Base-by-base conservation (phyloP, 2,888 invertebrate genomes). In the Papilio protenor region DNA sequence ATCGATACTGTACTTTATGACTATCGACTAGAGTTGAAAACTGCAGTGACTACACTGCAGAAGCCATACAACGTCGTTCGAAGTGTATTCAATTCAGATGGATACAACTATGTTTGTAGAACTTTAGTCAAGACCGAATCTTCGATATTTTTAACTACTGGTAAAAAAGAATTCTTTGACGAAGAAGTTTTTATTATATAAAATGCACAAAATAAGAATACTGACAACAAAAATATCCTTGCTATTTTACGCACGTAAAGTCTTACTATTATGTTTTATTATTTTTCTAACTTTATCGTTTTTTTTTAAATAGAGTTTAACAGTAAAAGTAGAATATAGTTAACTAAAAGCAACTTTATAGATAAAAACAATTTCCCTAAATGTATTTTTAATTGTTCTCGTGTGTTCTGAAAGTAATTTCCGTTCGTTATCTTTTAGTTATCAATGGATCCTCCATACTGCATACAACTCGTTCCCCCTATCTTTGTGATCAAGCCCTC, bases 31-130 rank as follows among this genome's bases (percentile, higher is more conserved):
- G 33, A 73, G 74, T 61, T 70, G 27, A 77, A 55, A 70, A 45
- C 21, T 55, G 23, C 55, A 18, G 3, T 64, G 16, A 52, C 1
- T 2, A 14, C 52, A 40, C n/a, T 18, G 40, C 73, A 69, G 74
- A 74, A 70, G 70, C 77, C 70, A 49, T 77, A 74, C 14, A 73
- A 18, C 47, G 45, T 66, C 64, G 61, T 73, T 73, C 45, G 66
- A 47, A 77, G 45, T 73, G 73, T 52, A 40, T 23, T 73, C 12
- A 55, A 49, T 71, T 61, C 27, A 71, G 71, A 47, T 70, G 76
- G 21, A 27, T 27, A 55, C 72, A 72, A 47, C 1, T 18, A 47
- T 47, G 27, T 59, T 47, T 47, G 47, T 69, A 69, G 66, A 45
- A 21, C 45, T 21, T 66, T 21, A 45, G 21, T 69, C 21, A 18